Base-by-base conservation (phyloP, 1,140 invertebrate species). In the Polyergus mexicanus region DNA sequence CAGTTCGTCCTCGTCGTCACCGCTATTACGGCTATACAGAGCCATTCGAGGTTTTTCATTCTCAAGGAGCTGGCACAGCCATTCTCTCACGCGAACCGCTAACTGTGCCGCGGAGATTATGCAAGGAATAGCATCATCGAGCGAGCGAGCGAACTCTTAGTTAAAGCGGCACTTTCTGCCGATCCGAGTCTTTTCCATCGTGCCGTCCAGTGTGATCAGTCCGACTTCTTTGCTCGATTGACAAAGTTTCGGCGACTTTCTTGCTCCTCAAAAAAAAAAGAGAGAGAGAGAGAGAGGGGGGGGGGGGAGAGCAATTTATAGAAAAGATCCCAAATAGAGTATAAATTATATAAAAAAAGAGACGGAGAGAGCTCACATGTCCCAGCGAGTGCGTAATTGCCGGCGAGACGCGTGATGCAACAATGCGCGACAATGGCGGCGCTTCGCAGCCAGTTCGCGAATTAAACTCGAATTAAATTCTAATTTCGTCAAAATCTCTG, bases 71-170 rank as follows among this genome's bases (percentile, higher is more conserved):
- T 60, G 68, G 54, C 41, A 81, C 66, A 19, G 78, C 78, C 78
- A 62, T 83, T 83, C 78, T 83, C 78, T 83, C 78, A 83, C 78
- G 78, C 78, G 54, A 83, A 62, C 68, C 78, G 68, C 54, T 74
- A 72, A 83, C 78, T 83, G 78, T 81, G 78, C 78, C 78, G 78
- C 68, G 68, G 38, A 83, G 68, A 83, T 83, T 83, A 83, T 83
- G 78, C 78, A 83, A 83, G 74, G 78, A 60, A 60, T 68, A 74
- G 78, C 78, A 83, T 83, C 78, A 83, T 83, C 68, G 78, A 83
- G 54, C 78, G 68, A 83, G 38, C 78, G 66, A 41, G 16, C 35
- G 66, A 81, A 66, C 28, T 81, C 78, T 32, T 54, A 35, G 66
- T 72, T n/a, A n/a, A 81, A 72, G 66, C 66, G 66, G 66, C 66